phyloP scores from a whole-genome alignment of 2,888 invertebrate genomes.

The Pachymerium ferrugineum region DNA sequence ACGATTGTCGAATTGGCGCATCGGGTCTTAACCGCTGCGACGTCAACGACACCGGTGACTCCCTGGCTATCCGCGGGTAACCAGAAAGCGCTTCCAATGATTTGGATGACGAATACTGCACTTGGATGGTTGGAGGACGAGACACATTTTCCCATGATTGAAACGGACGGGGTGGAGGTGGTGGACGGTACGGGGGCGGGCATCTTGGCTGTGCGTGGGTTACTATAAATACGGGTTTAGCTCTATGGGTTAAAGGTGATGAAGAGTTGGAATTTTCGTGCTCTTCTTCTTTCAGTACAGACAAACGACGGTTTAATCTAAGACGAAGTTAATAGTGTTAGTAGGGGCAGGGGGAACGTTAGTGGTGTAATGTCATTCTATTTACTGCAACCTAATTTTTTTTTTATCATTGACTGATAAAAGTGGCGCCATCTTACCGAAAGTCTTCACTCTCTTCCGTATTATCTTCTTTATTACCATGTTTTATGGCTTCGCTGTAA shows the following conservation, averaged over 20 bases:
- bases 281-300: constrained; percentile 23
- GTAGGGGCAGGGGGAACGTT: neutral
- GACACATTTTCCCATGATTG: neutral
- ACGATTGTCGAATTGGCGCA: no score
- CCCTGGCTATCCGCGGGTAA: neutral
- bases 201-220: neutral
- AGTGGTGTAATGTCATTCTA: no score
- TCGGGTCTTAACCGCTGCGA: neutral
- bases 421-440: neutral
- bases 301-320: constrained; percentile 16
- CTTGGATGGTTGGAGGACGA: neutral
- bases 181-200: constrained; percentile 21
- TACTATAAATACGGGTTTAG: neutral
- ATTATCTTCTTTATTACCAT: neutral
- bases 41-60: neutral
- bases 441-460: neutral
- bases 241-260: neutral
- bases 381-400: no score
- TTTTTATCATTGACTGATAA: no score
- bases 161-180: neutral
- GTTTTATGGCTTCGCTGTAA: constrained; percentile 15
- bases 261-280: constrained; percentile 9
- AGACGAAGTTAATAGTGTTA: constrained; percentile 5
- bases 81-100: neutral
- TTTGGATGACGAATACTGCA: neutral